These are phyloP conservation scores for Novumbra hubbsi DNA, from an alignment of 2,797 vertebrate species.

Conservation along the genomic window DNA sequence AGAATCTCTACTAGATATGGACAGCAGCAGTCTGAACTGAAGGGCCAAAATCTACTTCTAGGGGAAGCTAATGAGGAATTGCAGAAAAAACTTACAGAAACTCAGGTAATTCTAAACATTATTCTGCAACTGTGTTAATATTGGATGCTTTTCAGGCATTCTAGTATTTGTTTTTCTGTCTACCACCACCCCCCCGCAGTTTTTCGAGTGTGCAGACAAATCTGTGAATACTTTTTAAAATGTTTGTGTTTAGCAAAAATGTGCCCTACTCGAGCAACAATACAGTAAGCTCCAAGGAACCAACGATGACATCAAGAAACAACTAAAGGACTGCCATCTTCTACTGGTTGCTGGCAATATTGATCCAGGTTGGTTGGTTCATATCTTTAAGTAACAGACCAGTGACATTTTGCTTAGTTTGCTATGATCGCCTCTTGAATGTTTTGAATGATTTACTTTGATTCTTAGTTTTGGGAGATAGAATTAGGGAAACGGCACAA, in stretches of 20 bases:
- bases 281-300: conserved; percentile 61
- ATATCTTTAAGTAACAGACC: neutral
- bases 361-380: conserved; percentile 60
- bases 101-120: conserved; percentile 64
- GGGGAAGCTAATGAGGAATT: conserved; percentile 74
- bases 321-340: conserved; percentile 65
- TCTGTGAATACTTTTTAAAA: neutral
- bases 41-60: conserved; percentile 77
- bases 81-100: conserved; percentile 68
- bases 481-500: conserved; percentile 51
- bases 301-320: conserved; percentile 63
- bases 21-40: conserved; percentile 76
- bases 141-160: neutral
- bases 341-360: conserved; percentile 66
- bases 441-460: neutral
- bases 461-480: conserved; percentile 67
- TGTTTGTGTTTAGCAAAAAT: conserved; percentile 49
- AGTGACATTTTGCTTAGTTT: neutral
- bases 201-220: too few species aligned
- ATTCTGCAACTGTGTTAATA: neutral
- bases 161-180: neutral
- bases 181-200: too few species aligned
- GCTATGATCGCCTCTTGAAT: neutral
- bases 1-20: conserved; percentile 72
- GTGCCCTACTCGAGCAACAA: conserved; percentile 54